phyloP scores from a whole-genome alignment of 2,113 vertebrate genomes.

The Orientallactaga bullata region DNA sequence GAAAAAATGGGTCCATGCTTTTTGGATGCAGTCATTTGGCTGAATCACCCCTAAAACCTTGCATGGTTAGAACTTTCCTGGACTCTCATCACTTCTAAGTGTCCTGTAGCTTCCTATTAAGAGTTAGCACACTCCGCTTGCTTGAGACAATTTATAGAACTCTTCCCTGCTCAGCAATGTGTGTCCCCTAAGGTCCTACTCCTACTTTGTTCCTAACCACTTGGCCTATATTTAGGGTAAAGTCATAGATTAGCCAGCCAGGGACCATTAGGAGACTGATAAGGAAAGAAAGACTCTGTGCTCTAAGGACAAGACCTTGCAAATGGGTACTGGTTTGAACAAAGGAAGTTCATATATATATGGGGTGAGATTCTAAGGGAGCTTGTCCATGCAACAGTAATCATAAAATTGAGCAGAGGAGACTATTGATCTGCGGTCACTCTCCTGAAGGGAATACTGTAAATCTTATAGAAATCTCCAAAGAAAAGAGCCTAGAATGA shows the following conservation, averaged over 20 bases:
- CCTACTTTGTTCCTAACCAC: neutral
- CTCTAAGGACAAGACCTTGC: neutral
- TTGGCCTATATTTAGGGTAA: neutral
- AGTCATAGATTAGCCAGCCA: neutral
- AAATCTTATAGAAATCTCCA: too few species aligned
- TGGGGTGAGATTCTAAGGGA: neutral
- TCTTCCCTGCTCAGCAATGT: neutral
- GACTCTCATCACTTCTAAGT: neutral
- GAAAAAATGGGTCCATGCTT: neutral
- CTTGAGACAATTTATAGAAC: neutral
- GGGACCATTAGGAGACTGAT: neutral
- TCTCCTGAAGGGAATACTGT: neutral
- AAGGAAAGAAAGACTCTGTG: too few species aligned
- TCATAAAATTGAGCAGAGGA: neutral
- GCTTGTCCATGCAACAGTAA: neutral
- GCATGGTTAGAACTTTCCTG: neutral
- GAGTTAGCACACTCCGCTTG: neutral
- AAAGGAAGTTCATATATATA: neutral
- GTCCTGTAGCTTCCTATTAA: neutral
- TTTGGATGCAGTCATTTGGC: neutral
- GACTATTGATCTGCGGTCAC: neutral
- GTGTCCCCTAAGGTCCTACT: neutral
- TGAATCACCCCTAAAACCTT: neutral
- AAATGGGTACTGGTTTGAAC: neutral
- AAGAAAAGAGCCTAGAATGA: too few species aligned